A percentile compares a stretch with the other conserved stretches of the same genome.
Conservation (phyloP, 2,888 invertebrate genomes). For the Enoplolaimus lenunculus region DNA sequence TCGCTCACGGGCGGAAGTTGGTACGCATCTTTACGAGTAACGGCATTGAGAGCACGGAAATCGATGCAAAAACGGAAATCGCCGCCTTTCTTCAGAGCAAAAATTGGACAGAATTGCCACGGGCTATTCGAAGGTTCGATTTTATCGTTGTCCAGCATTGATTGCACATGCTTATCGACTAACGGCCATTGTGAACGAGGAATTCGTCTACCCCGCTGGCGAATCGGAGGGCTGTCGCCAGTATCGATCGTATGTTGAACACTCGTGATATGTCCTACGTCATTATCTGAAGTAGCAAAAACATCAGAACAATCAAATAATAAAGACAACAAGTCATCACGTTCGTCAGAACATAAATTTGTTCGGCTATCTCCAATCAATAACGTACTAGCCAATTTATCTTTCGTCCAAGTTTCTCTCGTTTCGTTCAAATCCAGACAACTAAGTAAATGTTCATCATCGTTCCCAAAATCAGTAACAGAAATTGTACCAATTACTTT, state of each 20-base stretch:
- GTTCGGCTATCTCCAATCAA: not conserved
- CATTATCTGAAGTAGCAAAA: not conserved
- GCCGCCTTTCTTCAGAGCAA: conserved; percentile 9
- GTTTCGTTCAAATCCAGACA: not conserved
- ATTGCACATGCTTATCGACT: not conserved
- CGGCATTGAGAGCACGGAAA: conserved; percentile 14
- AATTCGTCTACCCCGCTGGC: not conserved
- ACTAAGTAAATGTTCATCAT: not conserved
- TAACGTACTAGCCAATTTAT: not conserved
- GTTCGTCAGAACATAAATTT: not conserved
- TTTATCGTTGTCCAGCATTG: not conserved
- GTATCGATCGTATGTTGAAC: conserved; percentile 12
- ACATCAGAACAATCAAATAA: not conserved
- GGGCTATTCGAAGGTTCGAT: not conserved
- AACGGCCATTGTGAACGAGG: conserved; percentile 9
- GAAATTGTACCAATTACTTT: not conserved
- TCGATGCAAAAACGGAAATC: conserved; percentile 8
- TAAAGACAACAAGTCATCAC: not conserved
- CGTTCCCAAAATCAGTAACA: not conserved
- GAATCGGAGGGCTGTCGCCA: not conserved
- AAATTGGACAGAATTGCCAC: not conserved
- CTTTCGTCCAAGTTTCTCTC: not conserved
- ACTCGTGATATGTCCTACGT: not conserved
- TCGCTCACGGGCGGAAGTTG: conserved; percentile 1
- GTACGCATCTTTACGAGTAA: conserved; percentile 13